These are phyloP conservation scores for Anodontia alba DNA, from an alignment of 2,888 invertebrate genomes.

Conservation along the genomic window DNA sequence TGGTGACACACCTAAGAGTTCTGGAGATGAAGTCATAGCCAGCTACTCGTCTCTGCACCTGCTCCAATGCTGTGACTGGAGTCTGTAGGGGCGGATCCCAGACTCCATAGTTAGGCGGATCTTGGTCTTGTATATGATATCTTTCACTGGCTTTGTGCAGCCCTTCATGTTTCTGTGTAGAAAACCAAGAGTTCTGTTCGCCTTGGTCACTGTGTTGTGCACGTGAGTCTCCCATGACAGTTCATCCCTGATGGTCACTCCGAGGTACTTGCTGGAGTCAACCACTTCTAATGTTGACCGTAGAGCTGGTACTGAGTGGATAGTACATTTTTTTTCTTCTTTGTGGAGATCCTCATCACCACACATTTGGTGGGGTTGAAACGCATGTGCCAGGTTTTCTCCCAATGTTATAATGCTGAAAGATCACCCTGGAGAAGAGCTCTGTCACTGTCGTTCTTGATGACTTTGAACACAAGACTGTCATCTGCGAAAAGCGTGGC, in stretches of 20 bases:
- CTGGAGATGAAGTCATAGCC: not conserved
- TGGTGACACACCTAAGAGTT: not conserved
- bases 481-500: constrained; percentile 9
- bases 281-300: constrained; percentile 1
- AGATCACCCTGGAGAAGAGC: not conserved
- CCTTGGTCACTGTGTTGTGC: not conserved
- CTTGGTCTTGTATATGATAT: constrained; percentile 8
- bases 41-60: constrained; percentile 9
- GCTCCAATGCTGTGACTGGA: not conserved
- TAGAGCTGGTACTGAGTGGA: not conserved
- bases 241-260: constrained; percentile 11
- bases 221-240: constrained; percentile 9
- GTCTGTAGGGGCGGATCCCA: not conserved
- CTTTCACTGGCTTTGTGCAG: constrained; percentile 15
- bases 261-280: not conserved
- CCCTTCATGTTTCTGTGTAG: constrained; percentile 4
- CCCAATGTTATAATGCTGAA: constrained; percentile 3
- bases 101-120: constrained; percentile 4
- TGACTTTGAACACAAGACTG: constrained; percentile 3
- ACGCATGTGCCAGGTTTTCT: constrained; percentile 10
- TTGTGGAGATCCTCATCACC: not conserved
- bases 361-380: constrained; percentile 16
- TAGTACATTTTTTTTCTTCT: not conserved
- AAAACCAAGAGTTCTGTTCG: constrained; percentile 3
- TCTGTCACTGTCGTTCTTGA: not conserved